phyloP scores from a whole-genome alignment of 2,113 vertebrate species.

The Paramisgurnus dabryanus region DNA sequence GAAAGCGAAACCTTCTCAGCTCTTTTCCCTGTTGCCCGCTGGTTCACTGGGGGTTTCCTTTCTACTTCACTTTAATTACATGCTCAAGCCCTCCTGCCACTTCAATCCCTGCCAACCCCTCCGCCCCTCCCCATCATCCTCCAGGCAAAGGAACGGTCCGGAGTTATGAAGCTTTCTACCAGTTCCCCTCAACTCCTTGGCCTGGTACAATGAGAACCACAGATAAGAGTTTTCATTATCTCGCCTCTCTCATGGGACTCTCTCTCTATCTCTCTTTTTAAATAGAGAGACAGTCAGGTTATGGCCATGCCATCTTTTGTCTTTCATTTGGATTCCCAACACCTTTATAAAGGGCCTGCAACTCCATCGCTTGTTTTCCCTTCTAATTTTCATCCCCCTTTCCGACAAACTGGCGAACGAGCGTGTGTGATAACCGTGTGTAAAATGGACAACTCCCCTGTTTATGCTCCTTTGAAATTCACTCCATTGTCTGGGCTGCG shows the following conservation, averaged over 20 bases:
- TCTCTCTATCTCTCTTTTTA: conserved; percentile 43
- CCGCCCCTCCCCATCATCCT: conserved; percentile 28
- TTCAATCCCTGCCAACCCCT: conserved; percentile 13
- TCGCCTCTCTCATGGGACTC: conserved; percentile 49
- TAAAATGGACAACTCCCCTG: conserved; percentile 54
- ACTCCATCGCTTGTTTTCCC: conserved; percentile 33
- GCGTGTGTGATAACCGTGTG: conserved; percentile 47
- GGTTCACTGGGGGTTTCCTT: conserved; percentile 37
- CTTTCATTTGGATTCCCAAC: conserved; percentile 38
- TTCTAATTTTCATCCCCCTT: conserved; percentile 46
- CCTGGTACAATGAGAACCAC: conserved; percentile 57
- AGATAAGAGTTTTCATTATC: conserved; percentile 65
- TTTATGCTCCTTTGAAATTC: conserved; percentile 56
- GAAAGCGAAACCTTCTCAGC: conserved; percentile 21
- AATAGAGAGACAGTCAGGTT: conserved; percentile 32
- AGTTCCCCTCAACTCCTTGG: conserved; percentile 37
- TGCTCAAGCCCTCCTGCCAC: conserved; percentile 27
- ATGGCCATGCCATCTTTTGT: conserved; percentile 48
- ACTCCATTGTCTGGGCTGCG: conserved; percentile 50
- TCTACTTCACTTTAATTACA: conserved; percentile 54
- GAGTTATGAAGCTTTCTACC: conserved; percentile 51
- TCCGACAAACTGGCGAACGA: conserved; percentile 26
- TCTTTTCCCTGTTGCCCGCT: conserved; percentile 25
- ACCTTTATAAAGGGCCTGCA: conserved; percentile 24
- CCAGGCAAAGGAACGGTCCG: conserved; percentile 42